Evolutionary conservation across 30 jellyfish, hydroid and myxozoan species (phyloP).

Genomic region (Rhopilema esculentum): DNA sequence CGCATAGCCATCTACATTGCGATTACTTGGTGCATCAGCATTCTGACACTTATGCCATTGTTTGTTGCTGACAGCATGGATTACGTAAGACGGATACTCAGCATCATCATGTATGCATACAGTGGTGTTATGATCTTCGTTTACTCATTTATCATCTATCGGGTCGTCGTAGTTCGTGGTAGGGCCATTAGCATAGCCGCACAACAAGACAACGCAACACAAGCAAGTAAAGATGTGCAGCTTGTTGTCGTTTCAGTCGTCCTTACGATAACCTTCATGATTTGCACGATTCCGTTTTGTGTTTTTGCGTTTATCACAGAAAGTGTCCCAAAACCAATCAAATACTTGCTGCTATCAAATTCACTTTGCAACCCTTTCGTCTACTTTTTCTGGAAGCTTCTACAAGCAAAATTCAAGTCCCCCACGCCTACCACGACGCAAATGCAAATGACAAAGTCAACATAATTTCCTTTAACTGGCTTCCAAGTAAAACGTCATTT

Average conservation of each 20-base stretch:
- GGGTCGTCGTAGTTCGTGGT: background rate
- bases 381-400: constrained; percentile 35
- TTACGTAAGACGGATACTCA: background rate
- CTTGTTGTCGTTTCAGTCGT: background rate
- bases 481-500: no score
- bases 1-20: background rate
- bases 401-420: constrained; percentile 8
- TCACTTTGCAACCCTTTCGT: constrained; percentile 27
- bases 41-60: background rate
- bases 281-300: background rate
- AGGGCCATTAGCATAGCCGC: background rate
- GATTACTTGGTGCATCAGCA: background rate
- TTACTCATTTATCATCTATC: constrained; percentile 16
- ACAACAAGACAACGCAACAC: background rate
- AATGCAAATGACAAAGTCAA: background rate
- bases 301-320: background rate
- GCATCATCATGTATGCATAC: background rate
- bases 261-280: background rate
- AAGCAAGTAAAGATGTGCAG: background rate
- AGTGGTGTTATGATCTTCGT: constrained; percentile 12
- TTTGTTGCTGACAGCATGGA: background rate
- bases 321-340: background rate
- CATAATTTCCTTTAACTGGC: no score
- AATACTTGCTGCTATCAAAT: background rate
- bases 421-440: background rate